phyloP scores from a whole-genome alignment of 1,140 invertebrate genomes.

The Monomorium pharaonis region DNA sequence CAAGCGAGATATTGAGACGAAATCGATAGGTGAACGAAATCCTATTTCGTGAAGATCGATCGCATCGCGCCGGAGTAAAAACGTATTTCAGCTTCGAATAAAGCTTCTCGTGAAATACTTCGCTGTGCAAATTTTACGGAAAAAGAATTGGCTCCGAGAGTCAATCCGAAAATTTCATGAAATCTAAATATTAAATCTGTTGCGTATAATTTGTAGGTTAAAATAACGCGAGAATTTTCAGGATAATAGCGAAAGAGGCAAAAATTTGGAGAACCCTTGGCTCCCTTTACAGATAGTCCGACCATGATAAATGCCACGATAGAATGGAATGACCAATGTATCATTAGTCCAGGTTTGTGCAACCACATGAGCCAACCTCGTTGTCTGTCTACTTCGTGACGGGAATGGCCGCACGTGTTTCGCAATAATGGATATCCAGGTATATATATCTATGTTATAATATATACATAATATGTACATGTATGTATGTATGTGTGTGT shows the following conservation, averaged over 20 bases:
- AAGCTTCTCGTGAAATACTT: not conserved
- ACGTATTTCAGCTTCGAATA: not conserved
- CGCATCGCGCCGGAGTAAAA: not conserved
- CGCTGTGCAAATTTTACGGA: not conserved
- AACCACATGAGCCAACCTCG: constrained; percentile 56
- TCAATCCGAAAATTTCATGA: not conserved
- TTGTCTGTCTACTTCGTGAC: constrained; percentile 50
- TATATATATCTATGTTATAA: not conserved
- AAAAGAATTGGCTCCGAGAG: not conserved
- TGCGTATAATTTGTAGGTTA: not conserved
- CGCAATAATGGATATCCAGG: constrained; percentile 60
- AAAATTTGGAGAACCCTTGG: not conserved
- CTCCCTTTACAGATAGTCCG: not conserved
- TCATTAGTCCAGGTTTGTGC: constrained; percentile 59
- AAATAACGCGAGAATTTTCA: not conserved
- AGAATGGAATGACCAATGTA: constrained; percentile 48
- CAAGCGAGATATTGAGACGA: not conserved
- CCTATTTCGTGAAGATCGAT: not conserved
- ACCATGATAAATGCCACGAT: constrained; percentile 43
- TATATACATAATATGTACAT: not conserved
- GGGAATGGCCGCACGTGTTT: constrained; percentile 35
- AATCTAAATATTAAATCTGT: not conserved
- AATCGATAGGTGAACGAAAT: not conserved
- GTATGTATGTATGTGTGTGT: not conserved
- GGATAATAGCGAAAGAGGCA: not conserved